Base-by-base conservation (phyloP, 2,797 vertebrate species). In the Parauchenoglanis punctatus region DNA sequence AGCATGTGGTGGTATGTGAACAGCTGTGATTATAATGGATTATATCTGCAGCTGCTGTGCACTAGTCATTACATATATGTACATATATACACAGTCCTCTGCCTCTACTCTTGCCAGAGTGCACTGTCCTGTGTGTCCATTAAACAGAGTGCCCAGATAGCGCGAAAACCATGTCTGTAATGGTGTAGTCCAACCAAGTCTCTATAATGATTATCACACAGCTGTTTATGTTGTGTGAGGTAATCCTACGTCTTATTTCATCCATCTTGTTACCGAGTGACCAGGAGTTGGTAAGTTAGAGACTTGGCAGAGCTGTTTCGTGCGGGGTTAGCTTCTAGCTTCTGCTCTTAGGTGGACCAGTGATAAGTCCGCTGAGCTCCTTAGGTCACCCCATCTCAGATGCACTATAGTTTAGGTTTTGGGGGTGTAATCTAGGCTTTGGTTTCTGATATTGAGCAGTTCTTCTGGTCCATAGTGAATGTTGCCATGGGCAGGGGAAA, bases 1-100 rank as follows among this genome's bases (percentile, higher is more conserved):
- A 59, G 2, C 77, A 28, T 40, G 77, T 59, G 77, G 77, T 56
- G 20, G 35, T 17, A 82, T 84, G 35, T 87, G 84, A 35, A 85
- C 77, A 82, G 59, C 31, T n/a, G 15, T 84, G 54, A 72, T 72
- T 7, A 58, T 1, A 15, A 81, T 31, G 18, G 49, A 56, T 84
- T 40, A 54, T 31, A 10, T 76, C 15, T n/a, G 7, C 35, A 7
- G 5, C 35, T 40, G 56, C 2, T 44, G 58, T 85, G 11, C 72
- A 85, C 17, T 15, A 83, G 23, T 68, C 17, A 56, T 80, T 78
- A 28, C 72, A 8, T 59, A 40, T 5, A 28, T 81, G 8, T 59
- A 40, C 11, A 31, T 82, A 61, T 2, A 87, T n/a, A 13, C 65
- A 81, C 17, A 63, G 25, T 44, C 54, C 83, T 35, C 83, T 4